Base-by-base conservation (phyloP, 1,140 invertebrate genomes). In the Laodelphax striatellus region DNA sequence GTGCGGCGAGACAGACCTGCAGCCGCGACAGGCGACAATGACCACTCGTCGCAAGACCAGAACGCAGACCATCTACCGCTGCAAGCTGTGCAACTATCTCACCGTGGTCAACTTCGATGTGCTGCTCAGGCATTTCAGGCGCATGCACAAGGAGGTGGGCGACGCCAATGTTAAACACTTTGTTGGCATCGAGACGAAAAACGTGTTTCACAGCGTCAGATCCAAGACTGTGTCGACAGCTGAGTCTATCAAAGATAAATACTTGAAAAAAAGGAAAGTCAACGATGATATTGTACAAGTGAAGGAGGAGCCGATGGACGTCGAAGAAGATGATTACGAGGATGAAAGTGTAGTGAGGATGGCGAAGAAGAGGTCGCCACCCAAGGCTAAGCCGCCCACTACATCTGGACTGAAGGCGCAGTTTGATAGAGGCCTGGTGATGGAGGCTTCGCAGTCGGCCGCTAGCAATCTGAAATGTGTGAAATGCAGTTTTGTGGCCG, bases 401-500 rank as follows among this genome's bases (percentile, higher is more conserved):
- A 28, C 24, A 16, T 53, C 17, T 10, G 43, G 21, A 44, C 41
- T 53, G 24, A 6, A 28, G 1, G 50, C 43, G 13, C n/a, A 21
- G 21, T 19, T 22, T 19, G 38, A 34, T 31, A 14, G n/a, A 21
- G 52, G 41, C n/a, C 52, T 44, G 41, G 31, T 34, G 19, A 31
- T 52, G 53, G 53, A 46, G 2, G 41, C 21, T 28, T 50, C 41
- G 10, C 34, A 60, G 16, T 16, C 52, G 2, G 43, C 34, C 4
- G 24, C 6, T 2, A 31, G 13, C 16, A 14, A 60, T 13, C 19
- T 60, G 1, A 14, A 44, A 1, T 60, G 59, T 55, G 24, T 38
- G 17, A 76, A 77, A 43, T 83, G 81, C 61, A 68, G 72, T 53
- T 70, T 70, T 59, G 65, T 61, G 16, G 72, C 70, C 31, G 63